Conservation (phyloP, 2,888 invertebrate species). For the Diadegma fenestrale region DNA sequence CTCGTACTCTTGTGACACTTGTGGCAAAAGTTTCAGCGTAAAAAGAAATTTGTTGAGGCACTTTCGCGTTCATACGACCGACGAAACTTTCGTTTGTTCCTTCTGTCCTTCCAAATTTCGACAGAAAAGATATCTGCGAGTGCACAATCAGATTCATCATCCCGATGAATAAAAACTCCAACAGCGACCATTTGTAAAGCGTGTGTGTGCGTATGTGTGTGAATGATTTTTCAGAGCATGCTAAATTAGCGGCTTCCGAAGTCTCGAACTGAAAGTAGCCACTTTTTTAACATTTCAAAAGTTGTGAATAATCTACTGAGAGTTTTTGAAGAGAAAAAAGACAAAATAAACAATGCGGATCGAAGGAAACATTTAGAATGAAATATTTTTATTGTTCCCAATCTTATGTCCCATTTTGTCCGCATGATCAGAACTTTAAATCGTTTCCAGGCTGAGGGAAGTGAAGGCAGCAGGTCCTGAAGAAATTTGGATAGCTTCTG, state of each 20-base stretch:
- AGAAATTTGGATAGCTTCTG: background rate
- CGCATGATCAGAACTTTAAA: background rate
- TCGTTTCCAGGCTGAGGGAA: constrained; percentile 50
- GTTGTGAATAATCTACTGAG: background rate
- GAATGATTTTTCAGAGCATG: background rate
- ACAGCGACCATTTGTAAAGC: background rate
- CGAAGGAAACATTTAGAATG: background rate
- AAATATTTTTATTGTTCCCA: background rate
- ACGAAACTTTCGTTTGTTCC: constrained; percentile 80
- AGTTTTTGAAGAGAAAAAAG: background rate
- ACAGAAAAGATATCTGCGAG: constrained; percentile 85
- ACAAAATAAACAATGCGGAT: background rate
- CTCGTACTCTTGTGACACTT: constrained; percentile 84
- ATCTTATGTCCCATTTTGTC: background rate
- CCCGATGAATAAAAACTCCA: constrained; percentile 43
- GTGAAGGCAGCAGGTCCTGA: background rate
- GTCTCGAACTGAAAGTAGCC: no score
- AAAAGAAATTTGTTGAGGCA: constrained; percentile 86
- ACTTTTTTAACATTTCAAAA: background rate
- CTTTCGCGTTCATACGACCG: constrained; percentile 83
- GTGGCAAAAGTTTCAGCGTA: constrained; percentile 85
- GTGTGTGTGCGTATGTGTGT: background rate
- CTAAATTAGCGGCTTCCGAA: background rate
- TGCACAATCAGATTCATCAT: constrained; percentile 81
- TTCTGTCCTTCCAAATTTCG: constrained; percentile 84